Conservation (phyloP, 2,113 vertebrate species). For the Haemorhous mexicanus region DNA sequence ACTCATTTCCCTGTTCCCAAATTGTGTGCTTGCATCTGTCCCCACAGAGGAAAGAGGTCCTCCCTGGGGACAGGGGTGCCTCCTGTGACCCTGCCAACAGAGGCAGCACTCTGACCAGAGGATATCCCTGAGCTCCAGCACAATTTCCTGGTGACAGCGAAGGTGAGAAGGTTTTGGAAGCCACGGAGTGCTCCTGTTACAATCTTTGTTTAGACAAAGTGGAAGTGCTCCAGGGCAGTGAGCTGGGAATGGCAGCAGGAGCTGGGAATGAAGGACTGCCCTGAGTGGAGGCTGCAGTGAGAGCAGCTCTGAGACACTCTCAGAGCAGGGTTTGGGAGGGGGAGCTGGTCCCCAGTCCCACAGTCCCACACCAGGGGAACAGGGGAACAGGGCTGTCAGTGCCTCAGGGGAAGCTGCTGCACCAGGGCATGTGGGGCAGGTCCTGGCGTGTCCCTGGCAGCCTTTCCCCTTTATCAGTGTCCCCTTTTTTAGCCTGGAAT, state of each 20-base stretch:
- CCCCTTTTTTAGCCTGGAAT: not conserved
- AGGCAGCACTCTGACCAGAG: not conserved
- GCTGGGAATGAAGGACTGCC: not conserved
- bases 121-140: not conserved
- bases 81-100: not conserved
- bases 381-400: not conserved
- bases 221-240: accelerated
- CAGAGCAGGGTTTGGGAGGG: not conserved
- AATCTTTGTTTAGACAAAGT: not conserved
- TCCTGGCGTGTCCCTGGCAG: not conserved
- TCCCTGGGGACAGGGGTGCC: not conserved
- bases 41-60: not conserved
- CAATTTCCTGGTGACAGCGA: accelerated
- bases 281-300: not conserved
- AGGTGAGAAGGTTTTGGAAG: not conserved
- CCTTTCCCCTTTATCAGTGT: not conserved
- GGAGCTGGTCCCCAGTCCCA: not conserved
- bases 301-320: not conserved
- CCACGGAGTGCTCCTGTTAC: not conserved
- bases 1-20: not conserved
- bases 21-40: not conserved
- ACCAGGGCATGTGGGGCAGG: accelerated
- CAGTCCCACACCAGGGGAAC: not conserved
- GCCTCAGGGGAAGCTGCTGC: not conserved
- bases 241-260: not conserved